These are phyloP conservation scores for Steinernema khuongi DNA, from an alignment of 1,140 invertebrate species.

Conservation along the genomic window DNA sequence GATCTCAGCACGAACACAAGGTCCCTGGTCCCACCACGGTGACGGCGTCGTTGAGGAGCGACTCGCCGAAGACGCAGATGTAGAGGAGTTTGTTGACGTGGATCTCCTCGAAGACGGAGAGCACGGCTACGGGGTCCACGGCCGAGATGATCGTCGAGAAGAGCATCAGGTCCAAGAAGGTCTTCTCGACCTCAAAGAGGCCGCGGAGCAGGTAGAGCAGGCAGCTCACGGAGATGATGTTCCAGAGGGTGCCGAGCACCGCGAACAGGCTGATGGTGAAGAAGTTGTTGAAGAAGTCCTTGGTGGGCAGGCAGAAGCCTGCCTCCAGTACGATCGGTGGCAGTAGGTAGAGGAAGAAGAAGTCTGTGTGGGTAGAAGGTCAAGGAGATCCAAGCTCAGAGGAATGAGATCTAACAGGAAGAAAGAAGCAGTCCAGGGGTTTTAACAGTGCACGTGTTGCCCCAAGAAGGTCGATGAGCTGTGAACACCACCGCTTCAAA, in stretches of 20 bases:
- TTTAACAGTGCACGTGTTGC: neutral
- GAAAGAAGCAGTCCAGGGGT: too few species aligned
- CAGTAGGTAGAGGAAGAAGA: conserved; percentile 33
- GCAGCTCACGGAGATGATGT: conserved; percentile 20
- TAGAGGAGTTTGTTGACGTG: conserved; percentile 95
- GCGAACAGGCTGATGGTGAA: conserved; percentile 89
- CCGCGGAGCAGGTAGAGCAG: neutral
- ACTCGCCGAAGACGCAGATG: conserved; percentile 96
- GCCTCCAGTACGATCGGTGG: conserved; percentile 59
- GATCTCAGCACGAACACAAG: neutral
- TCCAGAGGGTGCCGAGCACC: conserved; percentile 67
- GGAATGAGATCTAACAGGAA: too few species aligned
- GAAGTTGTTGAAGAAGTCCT: conserved; percentile 85
- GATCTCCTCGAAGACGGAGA: conserved; percentile 95
- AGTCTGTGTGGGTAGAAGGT: neutral
- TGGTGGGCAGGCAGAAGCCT: conserved; percentile 90
- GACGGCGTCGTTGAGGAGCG: conserved; percentile 91
- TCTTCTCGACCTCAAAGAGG: conserved; percentile 18
- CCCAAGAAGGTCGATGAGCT: neutral
- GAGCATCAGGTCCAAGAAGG: conserved; percentile 76
- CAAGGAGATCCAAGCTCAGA: neutral
- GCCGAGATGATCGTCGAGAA: conserved; percentile 93
- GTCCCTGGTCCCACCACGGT: conserved; percentile 65
- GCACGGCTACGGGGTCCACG: conserved; percentile 93
- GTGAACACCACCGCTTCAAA: too few species aligned